Percentiles rank a stretch among this genome's conserved stretches.
Evolutionary conservation across 2,113 vertebrate species (phyloP).

Genomic region (western clawed frog (Xenopus tropicalis)): UCB_Xtro_10.0 CM004447.2:26843501-26844000

Average conservation of each 20-base stretch:
- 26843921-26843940: too few relatives aligned
- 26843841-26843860: too few relatives aligned
- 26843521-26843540: slow-evolving; percentile 81
- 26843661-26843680: slow-evolving; percentile 78
- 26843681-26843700: slow-evolving; percentile 69
- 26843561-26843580: slow-evolving; percentile 82
- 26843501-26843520: slow-evolving; percentile 76
- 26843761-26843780: slow-evolving; percentile 2
- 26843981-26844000: too few relatives aligned
- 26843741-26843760: background rate
- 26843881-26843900: too few relatives aligned
- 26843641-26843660: slow-evolving; percentile 74
- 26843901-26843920: too few relatives aligned
- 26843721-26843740: slow-evolving; percentile 19
- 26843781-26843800: background rate
- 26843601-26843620: slow-evolving; percentile 76
- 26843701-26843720: slow-evolving; percentile 48
- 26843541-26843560: slow-evolving; percentile 84
- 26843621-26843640: slow-evolving; percentile 71
- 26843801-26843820: background rate
- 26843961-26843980: too few relatives aligned
- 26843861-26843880: too few relatives aligned
- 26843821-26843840: too few relatives aligned
- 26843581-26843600: slow-evolving; percentile 81
- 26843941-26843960: too few relatives aligned